phyloP scores from a whole-genome alignment of 23 tunicate species.

The Styela clava region DNA sequence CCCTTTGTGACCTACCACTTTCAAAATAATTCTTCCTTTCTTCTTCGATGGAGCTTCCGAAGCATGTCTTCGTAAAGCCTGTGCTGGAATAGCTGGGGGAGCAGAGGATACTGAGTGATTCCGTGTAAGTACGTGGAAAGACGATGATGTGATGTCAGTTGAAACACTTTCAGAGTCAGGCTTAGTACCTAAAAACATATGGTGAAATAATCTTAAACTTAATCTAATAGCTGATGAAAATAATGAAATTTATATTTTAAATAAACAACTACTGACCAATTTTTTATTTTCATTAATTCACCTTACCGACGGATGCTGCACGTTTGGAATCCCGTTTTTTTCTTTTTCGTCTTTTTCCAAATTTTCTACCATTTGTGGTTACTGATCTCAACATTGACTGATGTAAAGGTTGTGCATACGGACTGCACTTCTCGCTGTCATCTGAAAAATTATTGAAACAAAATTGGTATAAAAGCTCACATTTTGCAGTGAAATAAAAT shows the following conservation, averaged over 20 bases:
- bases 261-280: too few relatives aligned
- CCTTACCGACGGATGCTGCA: not conserved
- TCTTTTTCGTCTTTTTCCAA: not conserved
- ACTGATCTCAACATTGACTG: conserved; percentile 37
- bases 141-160: not conserved
- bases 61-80: not conserved
- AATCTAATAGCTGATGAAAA: too few relatives aligned
- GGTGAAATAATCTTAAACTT: too few relatives aligned
- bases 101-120: not conserved
- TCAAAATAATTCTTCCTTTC: not conserved
- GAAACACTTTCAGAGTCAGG: not conserved
- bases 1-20: not conserved
- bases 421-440: conserved; percentile 48
- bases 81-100: not conserved
- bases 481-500: too few relatives aligned
- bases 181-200: not conserved
- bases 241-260: too few relatives aligned
- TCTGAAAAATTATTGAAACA: conserved; percentile 26
- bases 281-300: too few relatives aligned
- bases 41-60: not conserved
- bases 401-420: conserved; percentile 54
- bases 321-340: not conserved
- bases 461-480: not conserved
- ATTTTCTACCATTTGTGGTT: conserved; percentile 17
- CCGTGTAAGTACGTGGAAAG: not conserved